Evolutionary conservation across 2,113 vertebrate genomes (phyloP).

Genomic region (Laticauda colubrina): DNA sequence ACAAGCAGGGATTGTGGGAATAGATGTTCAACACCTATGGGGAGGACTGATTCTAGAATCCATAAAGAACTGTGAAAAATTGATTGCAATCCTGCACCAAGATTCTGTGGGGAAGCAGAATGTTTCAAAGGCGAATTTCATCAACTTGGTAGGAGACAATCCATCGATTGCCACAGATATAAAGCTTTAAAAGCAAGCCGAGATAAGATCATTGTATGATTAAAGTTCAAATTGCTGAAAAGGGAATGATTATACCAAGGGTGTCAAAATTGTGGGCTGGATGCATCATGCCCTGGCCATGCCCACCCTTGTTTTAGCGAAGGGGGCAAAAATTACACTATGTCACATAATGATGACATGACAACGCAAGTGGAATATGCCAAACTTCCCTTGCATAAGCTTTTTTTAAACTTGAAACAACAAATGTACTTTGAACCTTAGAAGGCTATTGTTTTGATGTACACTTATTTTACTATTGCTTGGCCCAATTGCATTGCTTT

Average conservation of each 20-base stretch:
- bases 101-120: neutral
- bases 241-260: neutral
- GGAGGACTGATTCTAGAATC: neutral
- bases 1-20: neutral
- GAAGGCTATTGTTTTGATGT: slow-evolving; percentile 34
- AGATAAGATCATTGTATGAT: neutral
- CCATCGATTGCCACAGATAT: neutral
- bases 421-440: slow-evolving; percentile 34
- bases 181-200: neutral
- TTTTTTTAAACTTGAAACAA: neutral
- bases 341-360: too few relatives aligned
- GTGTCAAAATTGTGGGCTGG: too few relatives aligned
- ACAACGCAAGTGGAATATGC: neutral
- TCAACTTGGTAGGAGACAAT: neutral
- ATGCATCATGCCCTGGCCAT: too few relatives aligned
- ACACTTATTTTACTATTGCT: neutral
- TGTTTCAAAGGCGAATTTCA: neutral
- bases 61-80: neutral
- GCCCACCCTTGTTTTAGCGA: too few relatives aligned
- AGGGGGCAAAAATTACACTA: too few relatives aligned
- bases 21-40: neutral
- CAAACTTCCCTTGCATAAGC: neutral
- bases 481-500: neutral
- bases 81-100: neutral
- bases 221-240: neutral